Evolutionary conservation across 2,888 invertebrate species (phyloP), one percentile per base, ranked within the genome.

Genomic region (Dyspetes luteomarginatus): DNA sequence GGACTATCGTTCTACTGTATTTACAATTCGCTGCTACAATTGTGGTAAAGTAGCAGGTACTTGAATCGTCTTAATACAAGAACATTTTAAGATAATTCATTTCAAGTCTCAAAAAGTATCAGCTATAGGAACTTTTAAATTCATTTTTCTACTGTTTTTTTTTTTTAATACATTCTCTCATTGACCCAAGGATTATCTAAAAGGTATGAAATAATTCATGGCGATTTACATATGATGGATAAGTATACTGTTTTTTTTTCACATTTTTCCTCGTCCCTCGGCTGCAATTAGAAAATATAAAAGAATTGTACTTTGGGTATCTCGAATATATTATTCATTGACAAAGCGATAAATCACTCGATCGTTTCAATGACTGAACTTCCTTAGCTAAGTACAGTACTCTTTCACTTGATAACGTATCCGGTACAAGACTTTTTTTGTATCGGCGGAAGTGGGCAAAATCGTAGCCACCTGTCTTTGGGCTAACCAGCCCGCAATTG

Each of bases 381-480:
- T 48, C 48, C 48, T 48, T 48, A 17, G 15, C 48, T n/a, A 48
- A 48, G 36, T 36, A 36, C 36, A 36, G 17, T 48, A 17, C 48
- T 17, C 48, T 17, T 48, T 7, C 17, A 5, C 17, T 48, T 48
- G n/a, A 7, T 48, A 17, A 17, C 48, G 36, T n/a, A 24, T 52
- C 52, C 24, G 22, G 24, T 24, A n/a, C 52, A n/a, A 22, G 52
- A 22, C 24, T 22, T n/a, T n/a, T 5, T 22, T 28, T 64, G 26
- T 60, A 45, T 64, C 64, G 45, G 64, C 45, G 45, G 28, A 45
- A n/a, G 24, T 43, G 19, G 24, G 22, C 64, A 26, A n/a, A 64
- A n/a, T 64, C 64, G 41, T 45, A 22, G 45, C 17, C 64, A 24
- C 5, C 5, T 15, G 48, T 48, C 5, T 17, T 5, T 17, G 48